A percentile compares a stretch with the other conserved stretches of the same genome.
These are phyloP conservation scores for Takifugu ocellatus DNA, from an alignment of 2,797 vertebrate genomes.

Conservation along the genomic window DNA sequence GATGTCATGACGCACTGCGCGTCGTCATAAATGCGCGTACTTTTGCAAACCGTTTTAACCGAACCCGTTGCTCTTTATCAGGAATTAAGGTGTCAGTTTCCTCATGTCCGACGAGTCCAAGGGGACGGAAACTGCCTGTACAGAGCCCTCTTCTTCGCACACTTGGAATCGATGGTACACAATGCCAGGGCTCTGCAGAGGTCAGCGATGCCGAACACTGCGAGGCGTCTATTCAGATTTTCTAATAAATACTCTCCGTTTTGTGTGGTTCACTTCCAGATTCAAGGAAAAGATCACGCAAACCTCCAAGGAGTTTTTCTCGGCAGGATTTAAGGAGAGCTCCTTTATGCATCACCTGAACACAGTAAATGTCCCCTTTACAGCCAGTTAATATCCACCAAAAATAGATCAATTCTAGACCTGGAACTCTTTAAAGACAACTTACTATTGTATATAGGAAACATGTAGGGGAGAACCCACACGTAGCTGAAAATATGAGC, in stretches of 20 bases:
- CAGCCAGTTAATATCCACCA: not conserved
- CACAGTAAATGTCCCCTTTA: conserved; percentile 51
- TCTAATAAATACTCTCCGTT: not conserved
- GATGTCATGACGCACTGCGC: not conserved
- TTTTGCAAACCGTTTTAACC: not conserved
- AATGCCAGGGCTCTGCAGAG: conserved; percentile 71
- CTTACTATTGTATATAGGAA: too few species aligned
- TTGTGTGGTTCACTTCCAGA: conserved; percentile 45
- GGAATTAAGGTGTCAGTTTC: conserved; percentile 79
- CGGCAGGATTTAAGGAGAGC: conserved; percentile 71
- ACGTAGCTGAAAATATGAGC: too few species aligned
- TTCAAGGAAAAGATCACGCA: conserved; percentile 68
- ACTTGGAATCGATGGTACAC: conserved; percentile 77
- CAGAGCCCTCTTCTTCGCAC: conserved; percentile 80
- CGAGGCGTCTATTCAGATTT: too few species aligned
- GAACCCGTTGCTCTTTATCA: conserved; percentile 44
- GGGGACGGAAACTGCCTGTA: conserved; percentile 90
- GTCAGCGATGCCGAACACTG: conserved; percentile 55
- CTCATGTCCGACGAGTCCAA: conserved; percentile 75
- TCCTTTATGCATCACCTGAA: conserved; percentile 64
- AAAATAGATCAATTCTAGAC: too few species aligned
- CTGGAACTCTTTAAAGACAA: too few species aligned
- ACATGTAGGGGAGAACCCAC: too few species aligned
- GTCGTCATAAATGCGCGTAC: not conserved
- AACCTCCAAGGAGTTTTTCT: conserved; percentile 56